Evolutionary conservation across 2,888 invertebrate species (phyloP).

Genomic region (Oegoconia quadripuncta): DNA sequence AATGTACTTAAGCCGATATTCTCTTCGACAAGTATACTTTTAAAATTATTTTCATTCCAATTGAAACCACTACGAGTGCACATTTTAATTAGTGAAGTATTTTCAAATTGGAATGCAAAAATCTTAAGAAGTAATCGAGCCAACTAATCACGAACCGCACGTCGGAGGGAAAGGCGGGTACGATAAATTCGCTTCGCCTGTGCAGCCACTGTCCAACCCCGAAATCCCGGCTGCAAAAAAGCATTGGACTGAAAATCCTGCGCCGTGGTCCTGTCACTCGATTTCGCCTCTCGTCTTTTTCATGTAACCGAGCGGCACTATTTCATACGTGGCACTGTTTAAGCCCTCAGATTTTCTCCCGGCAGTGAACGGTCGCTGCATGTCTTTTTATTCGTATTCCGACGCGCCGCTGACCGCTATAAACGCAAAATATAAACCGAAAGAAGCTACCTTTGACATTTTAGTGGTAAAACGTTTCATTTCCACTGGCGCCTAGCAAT

Average conservation of each 20-base stretch:
- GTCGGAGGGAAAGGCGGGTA: constrained; percentile 44
- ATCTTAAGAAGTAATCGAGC: constrained; percentile 38
- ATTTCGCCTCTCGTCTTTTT: constrained; percentile 77
- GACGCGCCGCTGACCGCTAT: constrained; percentile 71
- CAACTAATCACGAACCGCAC: constrained; percentile 66
- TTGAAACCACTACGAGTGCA: too few relatives aligned
- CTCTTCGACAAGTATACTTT: too few relatives aligned
- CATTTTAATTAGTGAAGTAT: not conserved
- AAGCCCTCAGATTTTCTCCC: constrained; percentile 78
- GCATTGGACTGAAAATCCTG: constrained; percentile 70
- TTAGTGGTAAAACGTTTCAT: constrained; percentile 70
- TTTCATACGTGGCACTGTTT: constrained; percentile 78
- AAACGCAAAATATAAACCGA: constrained; percentile 77
- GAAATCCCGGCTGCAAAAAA: constrained; percentile 70
- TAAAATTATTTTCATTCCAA: too few relatives aligned
- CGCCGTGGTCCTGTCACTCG: constrained; percentile 74
- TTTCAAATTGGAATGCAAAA: constrained; percentile 23
- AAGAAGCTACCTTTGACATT: constrained; percentile 76
- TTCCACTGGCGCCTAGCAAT: constrained; percentile 56
- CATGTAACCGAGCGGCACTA: constrained; percentile 77
- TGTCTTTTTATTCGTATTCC: constrained; percentile 68
- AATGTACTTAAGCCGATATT: too few relatives aligned
- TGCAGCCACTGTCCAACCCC: constrained; percentile 52
- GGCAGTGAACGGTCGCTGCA: constrained; percentile 59
- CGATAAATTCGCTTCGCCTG: constrained; percentile 67